phyloP scores from a whole-genome alignment of 2,797 vertebrate species.

The Sebastes itinus region DNA sequence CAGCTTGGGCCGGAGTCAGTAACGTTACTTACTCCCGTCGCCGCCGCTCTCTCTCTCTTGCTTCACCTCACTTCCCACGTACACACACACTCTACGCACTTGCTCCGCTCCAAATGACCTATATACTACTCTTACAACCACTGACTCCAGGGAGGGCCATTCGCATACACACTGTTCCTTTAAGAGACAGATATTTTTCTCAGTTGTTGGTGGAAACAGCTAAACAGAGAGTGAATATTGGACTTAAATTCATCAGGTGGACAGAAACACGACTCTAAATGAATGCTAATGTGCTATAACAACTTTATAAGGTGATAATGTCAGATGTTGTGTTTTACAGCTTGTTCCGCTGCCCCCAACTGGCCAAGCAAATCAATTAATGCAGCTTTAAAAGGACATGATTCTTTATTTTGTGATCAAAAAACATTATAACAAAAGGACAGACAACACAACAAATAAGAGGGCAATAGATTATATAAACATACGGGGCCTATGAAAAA shows the following conservation, averaged over 20 bases:
- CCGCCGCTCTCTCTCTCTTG: no score
- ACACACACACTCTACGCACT: no score
- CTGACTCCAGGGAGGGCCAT: no score
- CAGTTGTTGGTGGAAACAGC: neutral
- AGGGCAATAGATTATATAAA: neutral
- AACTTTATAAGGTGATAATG: conserved; percentile 21
- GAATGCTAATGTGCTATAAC: conserved; percentile 2
- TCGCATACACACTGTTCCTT: no score
- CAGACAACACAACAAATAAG: neutral
- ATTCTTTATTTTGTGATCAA: neutral
- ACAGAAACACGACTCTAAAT: conserved; percentile 2
- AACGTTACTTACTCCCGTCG: no score
- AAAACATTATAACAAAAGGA: neutral
- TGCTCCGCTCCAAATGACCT: no score
- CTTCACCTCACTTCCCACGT: no score
- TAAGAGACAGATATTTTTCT: neutral
- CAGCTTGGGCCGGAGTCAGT: no score
- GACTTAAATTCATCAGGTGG: conserved; percentile 10
- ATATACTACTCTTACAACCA: no score
- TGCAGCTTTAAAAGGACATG: neutral
- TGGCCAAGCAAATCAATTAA: conserved; percentile 20
- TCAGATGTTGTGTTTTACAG: conserved; percentile 34
- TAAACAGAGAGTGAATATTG: neutral
- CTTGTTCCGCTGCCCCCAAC: neutral
- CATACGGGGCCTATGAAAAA: neutral